Conservation (phyloP, 2,888 invertebrate species). For the Melipona beecheii region DNA sequence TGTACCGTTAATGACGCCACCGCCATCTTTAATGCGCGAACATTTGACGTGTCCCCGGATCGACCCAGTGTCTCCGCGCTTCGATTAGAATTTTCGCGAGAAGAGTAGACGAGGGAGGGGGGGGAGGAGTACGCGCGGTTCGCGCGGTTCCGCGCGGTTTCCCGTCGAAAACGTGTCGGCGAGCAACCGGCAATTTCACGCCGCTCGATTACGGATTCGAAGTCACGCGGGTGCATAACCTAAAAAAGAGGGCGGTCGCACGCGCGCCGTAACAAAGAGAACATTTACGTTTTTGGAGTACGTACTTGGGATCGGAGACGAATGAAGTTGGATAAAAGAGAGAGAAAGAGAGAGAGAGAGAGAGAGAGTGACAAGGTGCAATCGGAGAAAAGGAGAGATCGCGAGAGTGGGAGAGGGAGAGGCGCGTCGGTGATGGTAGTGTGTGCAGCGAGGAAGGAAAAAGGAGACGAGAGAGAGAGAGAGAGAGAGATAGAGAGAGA, state of each 20-base stretch:
- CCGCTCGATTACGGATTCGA: neutral
- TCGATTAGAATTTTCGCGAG: neutral
- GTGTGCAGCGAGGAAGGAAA: constrained; percentile 10
- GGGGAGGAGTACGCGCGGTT: too few relatives aligned
- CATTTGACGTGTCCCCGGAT: constrained; percentile 12
- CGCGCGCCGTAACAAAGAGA: constrained; percentile 21
- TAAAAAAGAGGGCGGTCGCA: constrained; percentile 16
- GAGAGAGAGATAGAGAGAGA: neutral
- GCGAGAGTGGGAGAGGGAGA: neutral
- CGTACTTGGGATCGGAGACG: constrained; percentile 1
- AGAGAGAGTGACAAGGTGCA: constrained; percentile 1
- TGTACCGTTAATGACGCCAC: constrained; percentile 20
- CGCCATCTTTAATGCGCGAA: constrained; percentile 27
- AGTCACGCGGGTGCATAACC: neutral
- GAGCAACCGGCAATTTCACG: too few relatives aligned
- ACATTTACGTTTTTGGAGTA: constrained; percentile 23
- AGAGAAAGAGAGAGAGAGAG: neutral
- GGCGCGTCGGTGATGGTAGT: neutral
- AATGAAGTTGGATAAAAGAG: constrained; percentile 2
- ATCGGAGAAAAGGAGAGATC: neutral
- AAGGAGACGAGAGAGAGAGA: constrained; percentile 1
- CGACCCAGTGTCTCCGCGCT: neutral
- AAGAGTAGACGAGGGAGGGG: too few relatives aligned
- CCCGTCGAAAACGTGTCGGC: too few relatives aligned
- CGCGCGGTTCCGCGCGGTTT: too few relatives aligned